A percentile compares a stretch with the other conserved stretches of the same genome.
These are phyloP conservation scores for Catharus minimus DNA, from an alignment of 2,113 vertebrate species.

Conservation along the genomic window DNA sequence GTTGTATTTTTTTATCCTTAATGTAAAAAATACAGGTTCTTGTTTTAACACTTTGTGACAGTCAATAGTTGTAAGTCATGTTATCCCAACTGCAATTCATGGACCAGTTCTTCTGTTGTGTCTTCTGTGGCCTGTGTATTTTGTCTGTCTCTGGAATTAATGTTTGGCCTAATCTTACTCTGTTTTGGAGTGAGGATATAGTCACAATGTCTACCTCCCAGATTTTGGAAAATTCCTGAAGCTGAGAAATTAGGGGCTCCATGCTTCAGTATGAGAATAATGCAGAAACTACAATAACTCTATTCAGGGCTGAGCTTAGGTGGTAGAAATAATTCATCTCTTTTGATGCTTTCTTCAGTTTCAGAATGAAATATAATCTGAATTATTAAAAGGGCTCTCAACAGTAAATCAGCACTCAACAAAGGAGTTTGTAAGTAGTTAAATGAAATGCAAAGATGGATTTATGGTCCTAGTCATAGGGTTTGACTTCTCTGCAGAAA, in stretches of 20 bases:
- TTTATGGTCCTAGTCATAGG: background rate
- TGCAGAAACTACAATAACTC: background rate
- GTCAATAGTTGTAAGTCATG: background rate
- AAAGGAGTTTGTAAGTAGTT: background rate
- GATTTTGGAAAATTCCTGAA: background rate
- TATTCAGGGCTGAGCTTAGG: background rate
- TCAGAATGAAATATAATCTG: background rate
- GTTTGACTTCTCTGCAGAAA: background rate
- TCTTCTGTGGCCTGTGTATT: background rate
- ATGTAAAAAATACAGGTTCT: background rate
- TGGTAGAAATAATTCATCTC: background rate
- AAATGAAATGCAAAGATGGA: background rate
- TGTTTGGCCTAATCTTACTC: background rate
- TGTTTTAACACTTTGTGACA: background rate
- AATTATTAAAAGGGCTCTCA: background rate
- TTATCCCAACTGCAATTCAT: background rate
- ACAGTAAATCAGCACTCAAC: background rate
- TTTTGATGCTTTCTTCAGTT: background rate
- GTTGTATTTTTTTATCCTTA: background rate
- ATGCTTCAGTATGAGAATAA: background rate
- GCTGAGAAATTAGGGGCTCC: background rate
- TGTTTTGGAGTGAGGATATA: background rate
- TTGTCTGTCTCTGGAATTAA: background rate
- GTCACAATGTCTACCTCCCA: background rate
- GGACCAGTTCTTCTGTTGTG: background rate